Base-by-base conservation (phyloP, 2,113 vertebrate species). In the Xenus cinereus region DNA sequence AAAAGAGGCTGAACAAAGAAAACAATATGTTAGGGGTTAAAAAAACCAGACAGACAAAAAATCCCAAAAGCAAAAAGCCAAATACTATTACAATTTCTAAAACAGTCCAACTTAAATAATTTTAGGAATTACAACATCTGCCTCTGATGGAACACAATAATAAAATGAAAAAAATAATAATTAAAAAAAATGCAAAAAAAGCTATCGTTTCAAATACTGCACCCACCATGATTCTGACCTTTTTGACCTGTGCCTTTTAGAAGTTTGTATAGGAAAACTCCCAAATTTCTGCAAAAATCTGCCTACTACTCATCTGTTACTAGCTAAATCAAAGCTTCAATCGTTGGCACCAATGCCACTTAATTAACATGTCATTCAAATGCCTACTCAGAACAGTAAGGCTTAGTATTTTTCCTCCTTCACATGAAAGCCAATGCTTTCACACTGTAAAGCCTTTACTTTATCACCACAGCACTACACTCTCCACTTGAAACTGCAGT, bases 1-100 rank as follows among this genome's bases (percentile, higher is more conserved):
- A 99, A 98, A 96, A 99, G 97, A 81, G 98, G 97, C 99, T 99
- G 71, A 73, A 95, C 26, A 91, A 95, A 92, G 22, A 92, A 96
- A 77, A 95, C 78, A 71, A 92, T 54, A 87, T 27, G 43, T 94
- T 64, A 92, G 46, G 8, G 16, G 71, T 53, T 14, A 79, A 51
- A 51, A 66, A 82, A 51, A 14, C 14, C 22, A 48, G 62, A 78
- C 41, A 62, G 15, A 16, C 33, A n/a, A 18, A 10, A 39, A 57
- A 30, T 3, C 4, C 9, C 27, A 79, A 66, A 56, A 64, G 16
- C 64, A 76, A 77, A 77, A 90, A 60, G n/a, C 43, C 41, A 66
- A 87, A n/a, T 59, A 57, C 20, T 57, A 62, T 17, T 77, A 62
- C 5, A 66, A 51, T 73, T 91, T 93, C 79, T 87, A 63, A 89